These are phyloP conservation scores for Amphipoea lucens DNA, from an alignment of 2,888 invertebrate genomes.

Conservation along the genomic window DNA sequence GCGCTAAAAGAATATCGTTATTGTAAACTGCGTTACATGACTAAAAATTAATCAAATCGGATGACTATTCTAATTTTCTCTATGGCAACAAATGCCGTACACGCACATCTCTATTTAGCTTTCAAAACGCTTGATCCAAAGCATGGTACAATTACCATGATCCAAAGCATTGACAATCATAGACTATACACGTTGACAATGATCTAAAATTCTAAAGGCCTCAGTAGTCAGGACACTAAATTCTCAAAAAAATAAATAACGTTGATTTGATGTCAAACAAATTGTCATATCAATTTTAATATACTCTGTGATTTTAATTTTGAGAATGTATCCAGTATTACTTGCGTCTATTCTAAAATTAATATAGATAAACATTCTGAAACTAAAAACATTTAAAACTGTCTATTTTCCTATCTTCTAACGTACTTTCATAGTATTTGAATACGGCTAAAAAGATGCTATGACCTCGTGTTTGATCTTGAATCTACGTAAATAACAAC, in stretches of 20 bases:
- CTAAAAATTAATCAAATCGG: not conserved
- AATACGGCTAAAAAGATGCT: not conserved
- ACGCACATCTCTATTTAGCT: not conserved
- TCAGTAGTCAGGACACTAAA: not conserved
- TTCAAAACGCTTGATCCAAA: not conserved
- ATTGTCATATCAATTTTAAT: not conserved
- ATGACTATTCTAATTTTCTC: not conserved
- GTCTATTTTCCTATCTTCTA: not conserved
- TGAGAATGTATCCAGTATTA: constrained; percentile 19
- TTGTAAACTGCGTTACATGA: not conserved
- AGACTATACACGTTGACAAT: too few relatives aligned
- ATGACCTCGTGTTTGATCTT: constrained; percentile 57
- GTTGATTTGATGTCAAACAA: not conserved
- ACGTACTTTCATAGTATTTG: not conserved
- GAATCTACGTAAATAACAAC: constrained; percentile 34
- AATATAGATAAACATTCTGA: not conserved
- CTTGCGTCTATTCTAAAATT: not conserved
- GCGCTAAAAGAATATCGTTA: not conserved
- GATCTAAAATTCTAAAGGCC: not conserved
- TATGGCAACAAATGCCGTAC: not conserved
- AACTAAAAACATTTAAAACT: constrained; percentile 9
- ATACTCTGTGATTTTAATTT: not conserved
- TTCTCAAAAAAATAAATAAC: not conserved
- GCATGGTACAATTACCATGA: too few relatives aligned
- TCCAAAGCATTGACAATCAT: too few relatives aligned